phyloP scores from a whole-genome alignment of 92 coral and sea anemone genomes.

The Phenganax subtilis region DNA sequence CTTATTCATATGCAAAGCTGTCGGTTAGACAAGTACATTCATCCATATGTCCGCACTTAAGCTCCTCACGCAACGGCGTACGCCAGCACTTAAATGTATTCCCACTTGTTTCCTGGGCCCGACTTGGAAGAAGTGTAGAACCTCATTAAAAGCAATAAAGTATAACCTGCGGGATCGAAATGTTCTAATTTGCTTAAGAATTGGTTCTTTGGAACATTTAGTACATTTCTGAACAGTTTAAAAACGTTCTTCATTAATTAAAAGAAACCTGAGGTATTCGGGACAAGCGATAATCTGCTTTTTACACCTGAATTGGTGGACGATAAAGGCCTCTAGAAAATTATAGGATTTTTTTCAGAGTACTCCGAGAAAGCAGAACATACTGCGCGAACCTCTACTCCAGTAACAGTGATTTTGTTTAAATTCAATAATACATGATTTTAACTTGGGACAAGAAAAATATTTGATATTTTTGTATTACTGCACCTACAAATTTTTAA shows the following conservation, averaged over 20 bases:
- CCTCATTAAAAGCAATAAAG: not conserved
- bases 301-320: too few species aligned
- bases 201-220: not conserved
- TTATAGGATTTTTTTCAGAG: too few species aligned
- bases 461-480: not conserved
- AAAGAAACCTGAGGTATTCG: too few species aligned
- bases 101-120: not conserved
- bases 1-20: not conserved
- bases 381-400: too few species aligned
- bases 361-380: too few species aligned
- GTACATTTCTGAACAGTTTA: too few species aligned
- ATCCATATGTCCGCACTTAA: conserved; percentile 1
- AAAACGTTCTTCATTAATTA: too few species aligned
- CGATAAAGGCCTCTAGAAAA: too few species aligned
- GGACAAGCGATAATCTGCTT: too few species aligned
- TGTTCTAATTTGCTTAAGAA: not conserved
- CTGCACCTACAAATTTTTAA: not conserved
- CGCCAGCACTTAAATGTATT: conserved; percentile 21
- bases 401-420: too few species aligned
- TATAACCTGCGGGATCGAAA: too few species aligned
- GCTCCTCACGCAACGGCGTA: conserved; percentile 12
- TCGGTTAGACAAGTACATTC: not conserved
- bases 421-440: not conserved
- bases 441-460: not conserved
- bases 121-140: not conserved